Evolutionary conservation across 1,140 invertebrate species (phyloP).

Genomic region (Plectrocnemia conspersa): DNA sequence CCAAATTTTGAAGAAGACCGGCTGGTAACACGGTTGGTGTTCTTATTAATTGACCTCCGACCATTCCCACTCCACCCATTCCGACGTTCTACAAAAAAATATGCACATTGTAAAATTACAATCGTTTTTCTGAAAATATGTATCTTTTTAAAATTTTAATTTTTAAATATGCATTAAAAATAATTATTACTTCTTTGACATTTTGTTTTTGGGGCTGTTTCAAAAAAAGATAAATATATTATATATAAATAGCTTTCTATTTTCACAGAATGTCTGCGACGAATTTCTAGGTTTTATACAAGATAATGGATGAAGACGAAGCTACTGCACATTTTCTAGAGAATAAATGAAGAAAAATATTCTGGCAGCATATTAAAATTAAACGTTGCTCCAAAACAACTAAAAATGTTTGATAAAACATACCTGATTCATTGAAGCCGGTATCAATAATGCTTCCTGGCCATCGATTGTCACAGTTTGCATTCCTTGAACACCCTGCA

Average conservation of each 20-base stretch:
- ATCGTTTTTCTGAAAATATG: not conserved
- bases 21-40: conserved; percentile 51
- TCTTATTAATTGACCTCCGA: conserved; percentile 61
- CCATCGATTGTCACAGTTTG: conserved; percentile 90
- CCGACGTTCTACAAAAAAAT: conserved; percentile 46
- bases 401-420: conserved; percentile 2
- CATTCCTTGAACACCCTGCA: conserved; percentile 52
- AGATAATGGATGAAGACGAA: no score
- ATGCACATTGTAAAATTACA: not conserved
- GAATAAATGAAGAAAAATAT: no score
- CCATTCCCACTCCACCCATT: conserved; percentile 48
- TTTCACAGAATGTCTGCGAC: no score
- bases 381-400: not conserved
- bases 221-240: not conserved
- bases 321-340: no score
- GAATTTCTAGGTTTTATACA: no score
- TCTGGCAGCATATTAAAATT: no score
- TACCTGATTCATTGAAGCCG: conserved; percentile 49
- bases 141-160: conserved; percentile 5
- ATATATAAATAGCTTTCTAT: not conserved
- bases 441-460: conserved; percentile 87
- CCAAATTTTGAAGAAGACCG: conserved; percentile 55
- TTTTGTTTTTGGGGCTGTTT: no score
- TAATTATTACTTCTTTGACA: not conserved
- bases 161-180: conserved; percentile 1